Conservation (phyloP, 2,797 vertebrate species). For the Salarias fasciatus region DNA sequence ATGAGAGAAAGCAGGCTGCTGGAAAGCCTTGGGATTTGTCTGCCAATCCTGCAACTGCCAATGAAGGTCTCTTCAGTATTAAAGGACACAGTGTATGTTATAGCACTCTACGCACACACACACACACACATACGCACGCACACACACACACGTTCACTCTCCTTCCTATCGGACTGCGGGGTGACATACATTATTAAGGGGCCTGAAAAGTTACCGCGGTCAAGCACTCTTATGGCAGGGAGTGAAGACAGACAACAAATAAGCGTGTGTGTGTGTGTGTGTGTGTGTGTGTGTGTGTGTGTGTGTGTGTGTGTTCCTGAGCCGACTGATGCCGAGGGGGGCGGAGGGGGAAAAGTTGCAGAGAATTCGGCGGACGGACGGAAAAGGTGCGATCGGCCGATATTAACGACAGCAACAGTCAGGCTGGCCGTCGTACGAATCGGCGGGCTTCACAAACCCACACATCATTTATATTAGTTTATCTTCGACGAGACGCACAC, state of each 20-base stretch:
- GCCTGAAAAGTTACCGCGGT: slow-evolving; percentile 41
- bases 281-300: not conserved
- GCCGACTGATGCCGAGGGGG: slow-evolving; percentile 11
- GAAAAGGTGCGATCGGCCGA: not conserved
- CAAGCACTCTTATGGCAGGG: slow-evolving; percentile 28
- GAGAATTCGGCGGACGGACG: slow-evolving; percentile 9
- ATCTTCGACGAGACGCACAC: slow-evolving; percentile 1
- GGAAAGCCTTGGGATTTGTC: slow-evolving; percentile 55
- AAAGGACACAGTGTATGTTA: slow-evolving; percentile 40
- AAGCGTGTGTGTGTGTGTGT: not conserved
- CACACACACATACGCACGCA: slow-evolving; percentile 9
- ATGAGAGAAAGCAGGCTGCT: slow-evolving; percentile 30
- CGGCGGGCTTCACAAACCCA: slow-evolving; percentile 10
- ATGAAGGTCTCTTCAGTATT: slow-evolving; percentile 55
- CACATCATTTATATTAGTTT: slow-evolving; percentile 8
- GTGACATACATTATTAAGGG: slow-evolving; percentile 69
- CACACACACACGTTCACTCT: not conserved
- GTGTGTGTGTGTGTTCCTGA: not conserved
- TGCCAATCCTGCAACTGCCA: slow-evolving; percentile 54
- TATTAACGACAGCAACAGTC: too few relatives aligned
- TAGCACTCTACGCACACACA: slow-evolving; percentile 24
- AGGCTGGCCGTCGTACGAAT: not conserved
- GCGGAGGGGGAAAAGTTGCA: not conserved
- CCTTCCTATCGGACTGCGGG: slow-evolving; percentile 32
- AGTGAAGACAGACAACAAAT: slow-evolving; percentile 26